phyloP scores from a whole-genome alignment of 2,113 vertebrate species.

The Cyprinus carpio region DNA sequence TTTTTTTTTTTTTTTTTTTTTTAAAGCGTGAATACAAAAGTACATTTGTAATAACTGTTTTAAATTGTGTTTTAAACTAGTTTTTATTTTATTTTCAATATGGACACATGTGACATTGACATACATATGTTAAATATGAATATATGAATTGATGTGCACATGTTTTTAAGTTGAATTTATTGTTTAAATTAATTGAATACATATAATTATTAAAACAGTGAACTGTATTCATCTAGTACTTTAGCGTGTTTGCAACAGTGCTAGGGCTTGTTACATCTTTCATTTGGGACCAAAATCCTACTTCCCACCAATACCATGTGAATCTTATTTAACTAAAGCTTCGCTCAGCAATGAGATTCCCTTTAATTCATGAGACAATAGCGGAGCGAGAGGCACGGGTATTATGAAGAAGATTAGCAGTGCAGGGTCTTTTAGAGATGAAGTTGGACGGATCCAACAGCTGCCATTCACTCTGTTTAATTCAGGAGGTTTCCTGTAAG shows the following conservation, averaged over 20 bases:
- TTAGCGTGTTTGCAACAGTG: background rate
- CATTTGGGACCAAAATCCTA: background rate
- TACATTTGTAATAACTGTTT: background rate
- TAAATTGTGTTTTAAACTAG: background rate
- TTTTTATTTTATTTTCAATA: too few relatives aligned
- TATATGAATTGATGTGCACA: background rate
- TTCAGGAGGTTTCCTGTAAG: constrained; percentile 57
- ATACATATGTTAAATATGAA: background rate
- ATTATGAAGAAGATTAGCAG: constrained; percentile 42
- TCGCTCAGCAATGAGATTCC: background rate
- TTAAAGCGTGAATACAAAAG: background rate
- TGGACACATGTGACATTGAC: background rate
- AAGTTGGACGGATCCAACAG: constrained; percentile 42
- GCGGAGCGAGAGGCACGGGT: constrained; percentile 20
- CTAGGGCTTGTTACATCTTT: background rate
- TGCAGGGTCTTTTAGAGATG: constrained; percentile 45
- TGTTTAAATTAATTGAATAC: background rate
- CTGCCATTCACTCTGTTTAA: constrained; percentile 51
- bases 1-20: rapidly evolving
- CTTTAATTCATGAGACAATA: constrained; percentile 17
- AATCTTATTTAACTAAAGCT: constrained; percentile 23
- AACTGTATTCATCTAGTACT: background rate
- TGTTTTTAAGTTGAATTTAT: background rate
- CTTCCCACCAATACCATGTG: background rate
- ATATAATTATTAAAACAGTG: background rate